phyloP scores from a whole-genome alignment of 2,113 vertebrate genomes.

The Elaphurus davidianus region DNA sequence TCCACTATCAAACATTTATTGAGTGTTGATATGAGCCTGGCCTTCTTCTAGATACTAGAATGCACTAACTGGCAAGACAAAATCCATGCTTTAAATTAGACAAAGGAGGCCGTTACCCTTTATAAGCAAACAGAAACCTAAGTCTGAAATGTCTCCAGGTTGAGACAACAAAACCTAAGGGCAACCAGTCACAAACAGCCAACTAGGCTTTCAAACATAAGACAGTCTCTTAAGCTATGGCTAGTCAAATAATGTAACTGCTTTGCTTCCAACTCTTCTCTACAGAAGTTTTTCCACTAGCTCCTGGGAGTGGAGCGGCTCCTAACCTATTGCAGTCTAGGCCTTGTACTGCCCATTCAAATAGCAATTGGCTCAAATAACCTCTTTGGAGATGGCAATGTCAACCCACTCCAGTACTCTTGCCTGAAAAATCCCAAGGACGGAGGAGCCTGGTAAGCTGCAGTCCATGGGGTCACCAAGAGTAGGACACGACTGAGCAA shows the following conservation, averaged over 20 bases:
- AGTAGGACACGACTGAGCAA: no score
- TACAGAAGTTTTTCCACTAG: neutral
- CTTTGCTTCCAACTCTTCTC: neutral
- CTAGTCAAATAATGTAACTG: neutral
- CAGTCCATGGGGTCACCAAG: no score
- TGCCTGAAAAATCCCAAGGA: no score
- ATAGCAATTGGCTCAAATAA: neutral
- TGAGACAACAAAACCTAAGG: neutral
- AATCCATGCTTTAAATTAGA: neutral
- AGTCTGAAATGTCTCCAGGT: neutral
- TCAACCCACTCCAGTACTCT: no score
- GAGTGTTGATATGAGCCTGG: neutral
- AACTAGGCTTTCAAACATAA: neutral
- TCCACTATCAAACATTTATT: neutral
- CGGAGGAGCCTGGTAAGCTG: no score
- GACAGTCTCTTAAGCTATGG: neutral
- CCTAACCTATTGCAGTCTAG: neutral
- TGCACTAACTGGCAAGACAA: neutral
- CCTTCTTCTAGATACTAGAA: neutral
- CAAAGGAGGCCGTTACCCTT: neutral
- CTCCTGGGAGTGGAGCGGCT: fast-evolving
- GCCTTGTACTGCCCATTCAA: neutral
- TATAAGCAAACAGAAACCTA: neutral
- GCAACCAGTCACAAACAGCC: neutral
- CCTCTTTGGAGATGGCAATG: neutral